Evolutionary conservation across 2,797 vertebrate species (phyloP).

Genomic region (Cryptoblepharus egeriae): DNA sequence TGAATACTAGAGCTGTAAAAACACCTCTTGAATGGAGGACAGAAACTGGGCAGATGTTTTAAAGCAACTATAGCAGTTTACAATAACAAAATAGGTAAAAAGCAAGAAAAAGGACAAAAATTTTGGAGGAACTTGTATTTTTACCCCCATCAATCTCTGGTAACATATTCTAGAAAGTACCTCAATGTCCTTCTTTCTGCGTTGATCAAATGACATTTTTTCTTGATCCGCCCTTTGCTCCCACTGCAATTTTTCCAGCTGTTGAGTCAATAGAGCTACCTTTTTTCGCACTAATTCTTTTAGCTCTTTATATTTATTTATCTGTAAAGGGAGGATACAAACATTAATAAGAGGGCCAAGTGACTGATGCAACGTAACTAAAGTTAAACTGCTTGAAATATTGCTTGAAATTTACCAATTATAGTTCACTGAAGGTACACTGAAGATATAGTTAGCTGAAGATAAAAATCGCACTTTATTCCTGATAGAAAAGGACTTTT

Average conservation of each 20-base stretch:
- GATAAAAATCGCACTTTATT: background rate
- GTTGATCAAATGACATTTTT: constrained; percentile 83
- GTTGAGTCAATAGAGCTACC: constrained; percentile 82
- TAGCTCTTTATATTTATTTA: constrained; percentile 85
- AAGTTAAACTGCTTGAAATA: background rate
- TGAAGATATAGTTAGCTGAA: too few relatives aligned
- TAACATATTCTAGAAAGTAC: constrained; percentile 69
- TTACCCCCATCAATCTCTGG: background rate
- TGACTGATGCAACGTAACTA: background rate
- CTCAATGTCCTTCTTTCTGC: constrained; percentile 85
- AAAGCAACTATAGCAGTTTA: background rate
- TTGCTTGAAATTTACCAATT: background rate
- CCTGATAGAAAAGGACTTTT: background rate
- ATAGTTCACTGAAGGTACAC: background rate
- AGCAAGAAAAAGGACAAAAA: background rate
- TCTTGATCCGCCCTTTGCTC: constrained; percentile 85
- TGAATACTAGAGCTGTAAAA: background rate
- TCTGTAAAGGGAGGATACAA: constrained; percentile 71
- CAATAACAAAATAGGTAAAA: background rate
- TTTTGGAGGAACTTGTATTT: background rate
- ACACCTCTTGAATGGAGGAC: background rate
- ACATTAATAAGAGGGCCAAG: background rate
- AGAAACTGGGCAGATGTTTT: background rate
- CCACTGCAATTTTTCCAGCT: constrained; percentile 86
- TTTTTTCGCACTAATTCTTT: constrained; percentile 86